A percentile compares a stretch with the other conserved stretches of the same genome.
Conservation (phyloP, 2,113 vertebrate genomes). For the Ciconia stormi region DNA sequence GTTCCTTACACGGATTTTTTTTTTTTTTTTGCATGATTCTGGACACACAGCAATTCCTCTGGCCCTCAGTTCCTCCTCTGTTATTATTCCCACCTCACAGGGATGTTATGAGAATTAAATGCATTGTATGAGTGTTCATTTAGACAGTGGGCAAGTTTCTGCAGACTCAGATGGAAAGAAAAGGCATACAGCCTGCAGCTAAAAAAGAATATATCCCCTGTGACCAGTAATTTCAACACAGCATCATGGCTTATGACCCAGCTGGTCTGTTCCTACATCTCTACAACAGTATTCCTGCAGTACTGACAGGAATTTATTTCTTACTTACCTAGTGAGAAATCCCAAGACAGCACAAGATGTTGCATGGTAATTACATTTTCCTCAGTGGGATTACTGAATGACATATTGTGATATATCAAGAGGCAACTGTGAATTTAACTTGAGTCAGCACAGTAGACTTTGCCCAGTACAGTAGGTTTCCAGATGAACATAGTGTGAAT, state of each 20-base stretch:
- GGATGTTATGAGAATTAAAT: background rate
- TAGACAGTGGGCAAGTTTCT: background rate
- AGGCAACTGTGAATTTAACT: conserved; percentile 53
- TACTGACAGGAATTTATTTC: conserved; percentile 43
- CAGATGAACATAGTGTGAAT: background rate
- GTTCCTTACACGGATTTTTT: background rate
- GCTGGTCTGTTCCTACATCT: background rate
- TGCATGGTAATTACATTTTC: conserved; percentile 52
- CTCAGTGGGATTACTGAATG: conserved; percentile 42
- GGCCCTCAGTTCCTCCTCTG: background rate
- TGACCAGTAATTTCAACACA: background rate
- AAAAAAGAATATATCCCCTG: background rate
- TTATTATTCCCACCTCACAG: background rate
- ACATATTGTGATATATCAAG: conserved; percentile 39
- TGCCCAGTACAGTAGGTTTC: background rate
- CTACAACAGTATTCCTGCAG: background rate
- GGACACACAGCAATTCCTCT: background rate
- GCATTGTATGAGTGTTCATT: background rate
- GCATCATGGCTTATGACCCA: background rate
- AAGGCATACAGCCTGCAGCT: background rate
- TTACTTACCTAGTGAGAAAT: conserved; percentile 37
- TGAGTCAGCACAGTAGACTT: conserved; percentile 10
- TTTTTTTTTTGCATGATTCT: background rate
- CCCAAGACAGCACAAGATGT: conserved; percentile 31
- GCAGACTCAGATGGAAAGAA: background rate